Conservation (phyloP, 2,888 invertebrate genomes). For the Yponomeuta malinellus region DNA sequence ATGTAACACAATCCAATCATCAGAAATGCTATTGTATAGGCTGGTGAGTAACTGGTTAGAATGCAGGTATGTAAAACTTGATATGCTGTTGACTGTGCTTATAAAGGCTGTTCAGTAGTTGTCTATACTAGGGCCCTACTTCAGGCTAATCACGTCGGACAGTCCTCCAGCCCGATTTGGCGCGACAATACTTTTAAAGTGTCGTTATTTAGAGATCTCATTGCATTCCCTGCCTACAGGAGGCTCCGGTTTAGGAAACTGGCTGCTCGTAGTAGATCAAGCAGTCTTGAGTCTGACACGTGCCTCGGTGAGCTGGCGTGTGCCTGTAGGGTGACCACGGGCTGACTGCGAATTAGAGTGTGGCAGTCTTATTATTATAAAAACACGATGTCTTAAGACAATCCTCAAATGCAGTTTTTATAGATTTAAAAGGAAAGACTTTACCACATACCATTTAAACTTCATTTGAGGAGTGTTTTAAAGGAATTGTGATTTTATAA, state of each 20-base stretch:
- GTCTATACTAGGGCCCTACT: neutral
- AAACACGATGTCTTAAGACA: no score
- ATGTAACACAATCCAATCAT: no score
- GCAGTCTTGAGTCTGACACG: constrained; percentile 36
- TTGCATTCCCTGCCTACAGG: neutral
- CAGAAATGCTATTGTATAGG: no score
- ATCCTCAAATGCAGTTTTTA: no score
- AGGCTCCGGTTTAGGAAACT: constrained; percentile 45
- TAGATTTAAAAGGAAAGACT: no score
- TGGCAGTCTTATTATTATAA: neutral
- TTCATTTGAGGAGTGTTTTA: no score
- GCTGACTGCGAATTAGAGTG: neutral
- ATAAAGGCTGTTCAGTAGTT: neutral
- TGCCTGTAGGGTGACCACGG: neutral
- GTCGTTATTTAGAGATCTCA: constrained; percentile 7
- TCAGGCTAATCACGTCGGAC: neutral
- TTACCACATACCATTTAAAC: no score
- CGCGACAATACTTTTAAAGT: neutral
- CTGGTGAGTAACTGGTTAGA: no score
- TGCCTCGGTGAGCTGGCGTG: constrained; percentile 31
- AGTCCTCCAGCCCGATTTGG: neutral
- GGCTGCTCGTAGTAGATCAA: constrained; percentile 15
- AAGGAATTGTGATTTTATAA: no score
- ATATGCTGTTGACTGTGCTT: no score
- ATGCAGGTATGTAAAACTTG: no score